A percentile compares a stretch with the other conserved stretches of the same genome.
These are phyloP conservation scores for Gonioctena quinquepunctata DNA, from an alignment of 1,140 invertebrate species.

Conservation along the genomic window DNA sequence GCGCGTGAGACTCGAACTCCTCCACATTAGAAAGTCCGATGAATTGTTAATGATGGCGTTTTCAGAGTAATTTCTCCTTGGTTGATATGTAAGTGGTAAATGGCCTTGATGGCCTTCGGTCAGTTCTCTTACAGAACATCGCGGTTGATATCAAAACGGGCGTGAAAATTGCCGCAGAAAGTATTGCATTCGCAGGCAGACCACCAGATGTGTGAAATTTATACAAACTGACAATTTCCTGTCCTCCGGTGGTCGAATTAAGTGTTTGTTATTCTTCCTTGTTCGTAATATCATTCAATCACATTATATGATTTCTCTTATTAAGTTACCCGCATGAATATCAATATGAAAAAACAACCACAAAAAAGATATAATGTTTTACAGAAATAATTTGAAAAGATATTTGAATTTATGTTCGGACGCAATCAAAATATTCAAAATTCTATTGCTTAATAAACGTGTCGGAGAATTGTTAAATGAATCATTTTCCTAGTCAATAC, in stretches of 20 bases:
- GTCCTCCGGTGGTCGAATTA: not conserved
- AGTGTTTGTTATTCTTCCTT: not conserved
- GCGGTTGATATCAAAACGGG: not conserved
- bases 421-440: too few relatives aligned
- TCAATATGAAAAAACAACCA: too few relatives aligned
- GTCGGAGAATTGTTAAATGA: too few relatives aligned
- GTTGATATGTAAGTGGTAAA: not conserved
- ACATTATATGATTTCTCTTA: too few relatives aligned
- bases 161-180: not conserved
- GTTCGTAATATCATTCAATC: too few relatives aligned
- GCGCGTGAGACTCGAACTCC: not conserved
- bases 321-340: too few relatives aligned
- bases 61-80: not conserved
- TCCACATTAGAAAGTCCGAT: not conserved
- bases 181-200: not conserved
- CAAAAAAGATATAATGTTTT: too few relatives aligned
- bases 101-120: not conserved
- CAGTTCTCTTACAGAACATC: not conserved
- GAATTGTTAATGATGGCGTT: not conserved
- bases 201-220: not conserved
- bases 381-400: too few relatives aligned
- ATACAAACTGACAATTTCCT: not conserved
- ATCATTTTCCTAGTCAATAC: too few relatives aligned
- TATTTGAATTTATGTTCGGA: too few relatives aligned
- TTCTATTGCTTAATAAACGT: too few relatives aligned